These are phyloP conservation scores for Isaurus tuberculatus DNA, from an alignment of 92 coral and sea anemone genomes.

Conservation along the genomic window DNA sequence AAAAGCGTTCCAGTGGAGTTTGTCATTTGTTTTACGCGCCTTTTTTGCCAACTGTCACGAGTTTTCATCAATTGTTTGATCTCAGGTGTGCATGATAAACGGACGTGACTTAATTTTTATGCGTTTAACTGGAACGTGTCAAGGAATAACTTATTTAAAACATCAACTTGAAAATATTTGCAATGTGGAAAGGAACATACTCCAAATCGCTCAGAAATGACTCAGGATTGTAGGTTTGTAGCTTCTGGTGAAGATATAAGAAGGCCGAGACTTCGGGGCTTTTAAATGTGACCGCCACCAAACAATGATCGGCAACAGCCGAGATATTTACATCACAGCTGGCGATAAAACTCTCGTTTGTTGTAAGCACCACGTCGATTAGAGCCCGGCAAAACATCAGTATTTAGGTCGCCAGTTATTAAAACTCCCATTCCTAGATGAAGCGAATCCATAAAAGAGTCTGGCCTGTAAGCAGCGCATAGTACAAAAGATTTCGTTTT, in stretches of 20 bases:
- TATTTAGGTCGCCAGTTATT: too few relatives aligned
- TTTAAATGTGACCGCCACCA: conserved; percentile 2
- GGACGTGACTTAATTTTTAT: conserved; percentile 54
- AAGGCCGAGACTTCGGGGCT: conserved; percentile 30
- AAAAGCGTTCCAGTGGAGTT: conserved; percentile 68
- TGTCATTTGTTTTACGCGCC: conserved; percentile 47
- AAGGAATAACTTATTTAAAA: conserved; percentile 31
- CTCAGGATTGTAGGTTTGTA: conserved; percentile 35
- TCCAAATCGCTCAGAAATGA: conserved; percentile 32
- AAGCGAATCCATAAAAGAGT: not conserved
- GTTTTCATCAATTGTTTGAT: conserved; percentile 53
- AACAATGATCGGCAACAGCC: too few relatives aligned
- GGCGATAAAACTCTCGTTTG: too few relatives aligned
- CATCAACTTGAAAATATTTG: conserved; percentile 39
- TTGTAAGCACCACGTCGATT: too few relatives aligned
- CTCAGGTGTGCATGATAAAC: conserved; percentile 54
- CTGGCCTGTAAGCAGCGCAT: conserved; percentile 62
- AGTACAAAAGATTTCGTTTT: conserved; percentile 57
- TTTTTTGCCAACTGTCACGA: conserved; percentile 58
- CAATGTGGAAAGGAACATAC: conserved; percentile 47
- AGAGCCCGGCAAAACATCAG: too few relatives aligned
- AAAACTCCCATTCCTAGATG: not conserved
- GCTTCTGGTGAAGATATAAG: conserved; percentile 46
- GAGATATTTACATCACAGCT: too few relatives aligned
- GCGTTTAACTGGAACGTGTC: conserved; percentile 43